Evolutionary conservation across 1,140 invertebrate genomes (phyloP).

Genomic region (Condylostylus longicornis): DNA sequence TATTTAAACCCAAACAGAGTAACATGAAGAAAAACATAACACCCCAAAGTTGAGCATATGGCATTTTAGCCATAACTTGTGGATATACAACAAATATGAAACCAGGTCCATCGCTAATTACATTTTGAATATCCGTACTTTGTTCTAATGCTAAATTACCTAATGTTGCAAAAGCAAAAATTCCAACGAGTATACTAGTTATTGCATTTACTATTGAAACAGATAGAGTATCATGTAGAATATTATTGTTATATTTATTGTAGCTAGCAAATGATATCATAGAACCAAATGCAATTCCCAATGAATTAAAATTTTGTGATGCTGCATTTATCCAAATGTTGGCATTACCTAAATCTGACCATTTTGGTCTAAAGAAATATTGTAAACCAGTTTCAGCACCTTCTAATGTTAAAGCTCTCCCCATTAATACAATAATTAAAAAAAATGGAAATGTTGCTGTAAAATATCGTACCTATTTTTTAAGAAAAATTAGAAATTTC

Average conservation of each 20-base stretch:
- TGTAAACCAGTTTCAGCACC: conserved; percentile 62
- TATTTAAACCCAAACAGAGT: conserved; percentile 75
- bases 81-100: conserved; percentile 81
- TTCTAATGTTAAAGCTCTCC: conserved; percentile 62
- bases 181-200: conserved; percentile 69
- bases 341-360: conserved; percentile 64
- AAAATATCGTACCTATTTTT: conserved; percentile 60
- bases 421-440: conserved; percentile 64
- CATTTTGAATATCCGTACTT: conserved; percentile 56
- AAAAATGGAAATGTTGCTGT: conserved; percentile 75
- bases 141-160: conserved; percentile 74
- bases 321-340: conserved; percentile 82
- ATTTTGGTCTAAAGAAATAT: conserved; percentile 78
- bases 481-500: neutral
- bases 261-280: conserved; percentile 93
- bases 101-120: conserved; percentile 74
- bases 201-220: conserved; percentile 68
- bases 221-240: conserved; percentile 68
- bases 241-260: conserved; percentile 82
- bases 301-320: conserved; percentile 84
- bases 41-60: conserved; percentile 68
- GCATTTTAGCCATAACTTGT: conserved; percentile 78
- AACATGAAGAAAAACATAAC: conserved; percentile 84
- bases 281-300: conserved; percentile 80
- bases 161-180: conserved; percentile 75